Evolutionary conservation across 2,888 invertebrate genomes (phyloP), one percentile per base, ranked within the genome.

Genomic region (Saturnia pavonia): DNA sequence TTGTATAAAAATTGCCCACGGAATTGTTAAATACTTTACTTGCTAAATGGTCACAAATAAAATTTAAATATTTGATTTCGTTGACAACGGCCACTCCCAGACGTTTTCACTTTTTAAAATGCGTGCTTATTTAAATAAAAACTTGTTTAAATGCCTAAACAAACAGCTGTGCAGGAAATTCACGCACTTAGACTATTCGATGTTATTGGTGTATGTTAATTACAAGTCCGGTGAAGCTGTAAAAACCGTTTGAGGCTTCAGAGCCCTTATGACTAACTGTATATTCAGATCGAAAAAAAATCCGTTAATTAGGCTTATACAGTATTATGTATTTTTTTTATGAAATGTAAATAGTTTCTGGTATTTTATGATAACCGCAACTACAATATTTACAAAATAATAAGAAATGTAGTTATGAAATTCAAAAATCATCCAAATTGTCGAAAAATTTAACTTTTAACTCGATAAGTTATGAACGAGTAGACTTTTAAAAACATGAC

Each of bases 101-200:
- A 65, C 40, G n/a, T 16, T 65, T 65, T 65, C 65, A 72, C 72
- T 76, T 78, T 77, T 78, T 75, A 80, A 74, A 77, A 75, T 73
- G 69, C 74, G 72, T n/a, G 65, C 40, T 40, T 40, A 65, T 65
- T 40, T 65, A 34, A 80, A 77, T 74, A 40, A 65, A 65, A 40
- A 65, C 74, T 76, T 75, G 81, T 83, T 80, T 79, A 84, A 86
- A 81, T 82, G 77, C 80, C 75, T 83, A 84, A 82, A 79, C 78
- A 85, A 86, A 91, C 91, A 88, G 87, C 89, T 88, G 85, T 82
- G 82, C 84, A 87, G 87, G 83, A 85, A 86, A 81, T 82, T 82
- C 80, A 88, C 88, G 87, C 87, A 85, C 82, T 86, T 77, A 76
- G 76, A 25, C 57, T 27, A 14, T 60, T 60, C 6, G 1, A 27